Conservation (phyloP, 92 coral and sea anemone genomes). For the Umimayanthus chanpuru region DNA sequence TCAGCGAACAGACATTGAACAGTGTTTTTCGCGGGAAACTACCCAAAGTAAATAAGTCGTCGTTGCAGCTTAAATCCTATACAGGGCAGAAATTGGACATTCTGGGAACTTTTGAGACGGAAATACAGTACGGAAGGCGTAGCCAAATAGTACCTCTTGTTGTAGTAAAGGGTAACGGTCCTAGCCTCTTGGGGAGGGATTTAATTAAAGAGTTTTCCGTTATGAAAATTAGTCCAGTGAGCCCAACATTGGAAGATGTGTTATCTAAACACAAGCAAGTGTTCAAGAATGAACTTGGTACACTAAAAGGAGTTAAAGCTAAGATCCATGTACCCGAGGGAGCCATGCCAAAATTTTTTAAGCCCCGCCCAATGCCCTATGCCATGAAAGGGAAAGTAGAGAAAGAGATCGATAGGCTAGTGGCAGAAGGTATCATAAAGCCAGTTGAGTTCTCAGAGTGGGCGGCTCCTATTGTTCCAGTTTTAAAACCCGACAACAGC, state of each 20-base stretch:
- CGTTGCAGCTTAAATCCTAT: conserved; percentile 30
- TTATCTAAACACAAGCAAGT: conserved; percentile 12
- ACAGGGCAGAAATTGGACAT: conserved; percentile 40
- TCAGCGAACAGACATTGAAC: no score
- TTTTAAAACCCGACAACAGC: conserved; percentile 45
- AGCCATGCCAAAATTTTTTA: no score
- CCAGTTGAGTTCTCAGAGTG: conserved; percentile 54
- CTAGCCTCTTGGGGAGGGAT: no score
- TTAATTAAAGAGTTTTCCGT: conserved; percentile 19
- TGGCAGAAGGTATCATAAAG: conserved; percentile 36
- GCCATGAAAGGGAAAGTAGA: conserved; percentile 46
- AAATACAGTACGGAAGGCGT: conserved; percentile 26
- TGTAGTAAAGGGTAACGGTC: conserved; percentile 30
- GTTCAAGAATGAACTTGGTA: conserved; percentile 1
- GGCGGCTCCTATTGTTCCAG: conserved; percentile 53
- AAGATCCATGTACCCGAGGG: not conserved
- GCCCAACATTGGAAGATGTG: conserved; percentile 20
- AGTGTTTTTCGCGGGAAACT: not conserved
- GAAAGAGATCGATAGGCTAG: conserved; percentile 48
- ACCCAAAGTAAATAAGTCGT: conserved; percentile 14
- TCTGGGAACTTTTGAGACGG: conserved; percentile 23
- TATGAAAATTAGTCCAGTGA: conserved; percentile 21
- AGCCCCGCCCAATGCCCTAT: conserved; percentile 45
- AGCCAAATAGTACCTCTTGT: conserved; percentile 7
- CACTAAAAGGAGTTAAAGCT: not conserved